These are phyloP conservation scores for Erebia aethiops DNA, from an alignment of 2,888 invertebrate genomes.

Conservation along the genomic window DNA sequence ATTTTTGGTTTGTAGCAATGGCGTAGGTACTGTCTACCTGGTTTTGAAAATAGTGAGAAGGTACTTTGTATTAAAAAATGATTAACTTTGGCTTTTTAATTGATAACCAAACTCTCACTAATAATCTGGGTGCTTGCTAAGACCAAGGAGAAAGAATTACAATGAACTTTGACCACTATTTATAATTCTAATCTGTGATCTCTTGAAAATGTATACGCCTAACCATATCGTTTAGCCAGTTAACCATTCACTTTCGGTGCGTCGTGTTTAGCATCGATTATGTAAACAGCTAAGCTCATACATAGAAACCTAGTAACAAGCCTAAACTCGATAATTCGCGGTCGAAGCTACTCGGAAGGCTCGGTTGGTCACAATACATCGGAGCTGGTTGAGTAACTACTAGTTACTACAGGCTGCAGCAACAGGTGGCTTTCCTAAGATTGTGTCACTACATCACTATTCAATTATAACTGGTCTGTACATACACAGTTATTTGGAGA, in stretches of 20 bases:
- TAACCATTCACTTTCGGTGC: not conserved
- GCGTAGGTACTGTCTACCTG: too few species aligned
- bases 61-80: too few species aligned
- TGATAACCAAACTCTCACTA: too few species aligned
- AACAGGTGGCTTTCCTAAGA: constrained; percentile 43
- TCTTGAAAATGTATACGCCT: not conserved
- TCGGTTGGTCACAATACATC: constrained; percentile 51
- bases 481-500: too few species aligned
- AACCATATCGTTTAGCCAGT: not conserved
- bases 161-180: not conserved
- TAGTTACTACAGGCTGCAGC: constrained; percentile 29
- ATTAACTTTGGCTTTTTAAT: too few species aligned
- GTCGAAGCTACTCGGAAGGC: constrained; percentile 29
- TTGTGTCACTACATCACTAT: constrained; percentile 9
- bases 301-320: constrained; percentile 18
- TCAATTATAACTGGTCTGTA: too few species aligned
- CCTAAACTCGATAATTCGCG: constrained; percentile 19
- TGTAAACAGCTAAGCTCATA: constrained; percentile 9
- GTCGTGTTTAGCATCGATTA: constrained; percentile 2
- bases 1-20: too few species aligned
- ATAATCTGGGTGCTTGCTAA: too few species aligned
- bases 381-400: constrained; percentile 36
- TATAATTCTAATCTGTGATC: not conserved
- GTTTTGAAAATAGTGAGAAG: too few species aligned
- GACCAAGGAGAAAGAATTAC: not conserved